Evolutionary conservation across 2,888 invertebrate species (phyloP), one percentile per base, ranked within the genome.

Genomic region (Unio pictorum): DNA sequence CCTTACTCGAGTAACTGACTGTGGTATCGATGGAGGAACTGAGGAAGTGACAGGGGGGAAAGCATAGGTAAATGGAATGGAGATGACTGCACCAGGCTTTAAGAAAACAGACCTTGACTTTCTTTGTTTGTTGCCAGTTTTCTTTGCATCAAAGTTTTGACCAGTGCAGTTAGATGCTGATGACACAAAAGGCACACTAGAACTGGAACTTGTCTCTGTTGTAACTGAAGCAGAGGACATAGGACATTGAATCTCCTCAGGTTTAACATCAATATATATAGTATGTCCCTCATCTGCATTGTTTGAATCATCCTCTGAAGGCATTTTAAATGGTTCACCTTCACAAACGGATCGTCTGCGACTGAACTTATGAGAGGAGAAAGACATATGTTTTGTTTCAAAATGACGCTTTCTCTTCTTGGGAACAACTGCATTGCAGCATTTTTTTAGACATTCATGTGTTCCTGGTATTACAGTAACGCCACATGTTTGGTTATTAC

Each of bases 321-420:
- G 55, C n/a, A 1, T 56, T 18, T 45, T 45, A 45, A 45, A 45
- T 15, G 45, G 15, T 45, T 45, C 45, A 45, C 45, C 45, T 23
- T 30, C 65, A 59, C 17, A 26, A 55, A 45, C 59, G 28, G 3
- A 67, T 58, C 59, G 61, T 64, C 54, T 63, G 66, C 26, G 34
- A 23, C 57, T 45, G 8, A 45, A 45, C 45, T 45, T 45, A 45
- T 45, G 45, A 45, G 45, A 45, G 15, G 75, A 76, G 34, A 73
- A 75, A 0, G 78, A 72, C 74, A 77, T 77, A 61, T 81, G 81
- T 34, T 81, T 81, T 57, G 71, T 73, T 68, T 84, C 86, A 81
- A 88, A 84, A 76, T 88, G 88, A 7, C 84, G 78, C 60, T 86
- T 88, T 15, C 88, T 79, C 70, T 87, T 88, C 75, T 88, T 88